Conservation (phyloP, 2,113 vertebrate genomes). For the Actinemys pallida region DNA sequence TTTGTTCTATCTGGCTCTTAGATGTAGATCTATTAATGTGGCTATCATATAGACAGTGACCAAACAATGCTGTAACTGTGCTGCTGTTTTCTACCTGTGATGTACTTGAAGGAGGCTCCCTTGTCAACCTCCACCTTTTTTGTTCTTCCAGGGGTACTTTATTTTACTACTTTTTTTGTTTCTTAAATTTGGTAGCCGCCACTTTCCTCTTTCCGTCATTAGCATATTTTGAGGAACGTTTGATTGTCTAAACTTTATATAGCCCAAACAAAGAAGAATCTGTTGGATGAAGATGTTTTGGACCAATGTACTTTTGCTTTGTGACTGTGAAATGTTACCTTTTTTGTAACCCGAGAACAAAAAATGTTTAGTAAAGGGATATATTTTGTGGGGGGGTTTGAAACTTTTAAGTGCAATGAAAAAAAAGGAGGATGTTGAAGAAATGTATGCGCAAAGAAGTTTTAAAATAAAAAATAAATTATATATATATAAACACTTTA, state of each 20-base stretch:
- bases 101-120: slow-evolving; percentile 71
- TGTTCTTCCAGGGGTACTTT: slow-evolving; percentile 27
- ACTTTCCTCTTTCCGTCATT: slow-evolving; percentile 50
- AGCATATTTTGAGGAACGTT: slow-evolving; percentile 61
- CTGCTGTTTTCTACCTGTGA: slow-evolving; percentile 65
- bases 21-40: slow-evolving; percentile 48
- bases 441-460: slow-evolving; percentile 77
- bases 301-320: slow-evolving; percentile 81
- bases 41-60: slow-evolving; percentile 51
- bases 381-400: slow-evolving; percentile 86
- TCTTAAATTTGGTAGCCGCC: slow-evolving; percentile 2
- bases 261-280: slow-evolving; percentile 60
- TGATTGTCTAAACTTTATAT: slow-evolving; percentile 58
- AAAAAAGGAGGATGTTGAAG: slow-evolving; percentile 77
- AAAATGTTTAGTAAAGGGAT: slow-evolving; percentile 83
- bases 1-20: slow-evolving; percentile 39
- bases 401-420: slow-evolving; percentile 86
- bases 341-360: slow-evolving; percentile 87
- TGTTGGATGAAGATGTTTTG: slow-evolving; percentile 67
- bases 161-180: neutral
- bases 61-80: slow-evolving; percentile 58
- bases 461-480: slow-evolving; percentile 86
- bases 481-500: slow-evolving; percentile 72
- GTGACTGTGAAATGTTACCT: slow-evolving; percentile 88
- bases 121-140: slow-evolving; percentile 20